Evolutionary conservation across 2,888 invertebrate species (phyloP).

Genomic region (Drosophila monieri): DNA sequence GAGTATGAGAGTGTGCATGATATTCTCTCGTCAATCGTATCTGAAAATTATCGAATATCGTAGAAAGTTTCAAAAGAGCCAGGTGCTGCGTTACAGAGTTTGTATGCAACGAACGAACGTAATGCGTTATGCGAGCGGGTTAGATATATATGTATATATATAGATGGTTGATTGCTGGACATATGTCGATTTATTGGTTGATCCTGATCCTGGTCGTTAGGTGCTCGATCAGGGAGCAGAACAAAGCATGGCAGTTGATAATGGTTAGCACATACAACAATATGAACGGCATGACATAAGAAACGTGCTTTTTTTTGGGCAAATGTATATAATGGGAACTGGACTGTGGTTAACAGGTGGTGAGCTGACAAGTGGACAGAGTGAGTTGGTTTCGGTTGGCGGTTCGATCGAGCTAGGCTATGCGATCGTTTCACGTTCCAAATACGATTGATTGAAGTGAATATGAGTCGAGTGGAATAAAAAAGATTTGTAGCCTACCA

Average conservation of each 20-base stretch:
- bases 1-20: slow-evolving; percentile 96
- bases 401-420: slow-evolving; percentile 23
- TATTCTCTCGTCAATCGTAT: slow-evolving; percentile 97
- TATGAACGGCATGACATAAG: slow-evolving; percentile 33
- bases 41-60: slow-evolving; percentile 85
- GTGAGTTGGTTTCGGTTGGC: slow-evolving; percentile 34
- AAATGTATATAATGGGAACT: slow-evolving; percentile 27
- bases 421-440: slow-evolving; percentile 75
- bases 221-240: slow-evolving; percentile 23
- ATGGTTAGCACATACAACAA: slow-evolving; percentile 44
- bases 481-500: slow-evolving; percentile 52
- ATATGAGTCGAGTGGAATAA: slow-evolving; percentile 71
- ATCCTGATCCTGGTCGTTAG: slow-evolving; percentile 23
- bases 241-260: slow-evolving; percentile 37
- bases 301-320: slow-evolving; percentile 18
- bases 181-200: slow-evolving; percentile 28
- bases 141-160: slow-evolving; percentile 17
- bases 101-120: slow-evolving; percentile 23
- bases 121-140: slow-evolving; percentile 37
- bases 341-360: slow-evolving; percentile 42
- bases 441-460: slow-evolving; percentile 84
- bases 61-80: slow-evolving; percentile 82
- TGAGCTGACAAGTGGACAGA: slow-evolving; percentile 50
- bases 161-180: slow-evolving; percentile 16
- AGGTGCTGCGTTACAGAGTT: slow-evolving; percentile 63